A percentile compares a stretch with the other conserved stretches of the same genome.
These are phyloP conservation scores for Procavia capensis DNA, from an alignment of 2,113 vertebrate genomes.

Conservation along the genomic window DNA sequence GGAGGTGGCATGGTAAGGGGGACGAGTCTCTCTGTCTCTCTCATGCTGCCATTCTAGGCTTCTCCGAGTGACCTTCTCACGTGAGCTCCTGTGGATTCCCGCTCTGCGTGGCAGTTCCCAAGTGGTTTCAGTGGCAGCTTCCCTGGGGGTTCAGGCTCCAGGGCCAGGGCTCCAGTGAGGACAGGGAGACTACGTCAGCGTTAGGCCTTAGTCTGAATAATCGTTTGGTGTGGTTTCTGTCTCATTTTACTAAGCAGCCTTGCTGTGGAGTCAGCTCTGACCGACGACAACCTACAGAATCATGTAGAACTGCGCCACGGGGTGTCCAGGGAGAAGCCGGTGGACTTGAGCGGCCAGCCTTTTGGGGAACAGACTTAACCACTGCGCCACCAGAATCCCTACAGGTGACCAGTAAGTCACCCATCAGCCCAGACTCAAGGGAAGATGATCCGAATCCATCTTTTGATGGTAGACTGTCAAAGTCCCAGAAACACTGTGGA, in stretches of 20 bases:
- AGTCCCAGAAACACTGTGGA: not conserved
- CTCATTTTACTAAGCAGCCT: rapidly evolving
- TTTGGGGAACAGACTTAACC: too few relatives aligned
- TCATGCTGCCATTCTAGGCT: not conserved
- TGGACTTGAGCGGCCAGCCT: too few relatives aligned
- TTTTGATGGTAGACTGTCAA: not conserved
- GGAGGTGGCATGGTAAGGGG: too few relatives aligned
- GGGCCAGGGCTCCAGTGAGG: not conserved
- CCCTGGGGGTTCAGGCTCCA: not conserved
- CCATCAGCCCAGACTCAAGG: not conserved
- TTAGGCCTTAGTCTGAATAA: not conserved
- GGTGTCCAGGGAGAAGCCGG: too few relatives aligned
- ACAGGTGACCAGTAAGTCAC: not conserved
- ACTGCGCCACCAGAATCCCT: too few relatives aligned
- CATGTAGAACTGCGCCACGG: too few relatives aligned
- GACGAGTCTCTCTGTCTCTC: not conserved
- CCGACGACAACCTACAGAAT: too few relatives aligned
- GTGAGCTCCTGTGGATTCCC: not conserved
- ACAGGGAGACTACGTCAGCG: not conserved
- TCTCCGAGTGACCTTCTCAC: not conserved
- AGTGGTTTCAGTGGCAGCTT: not conserved
- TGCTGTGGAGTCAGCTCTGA: too few relatives aligned
- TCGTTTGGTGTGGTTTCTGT: not conserved
- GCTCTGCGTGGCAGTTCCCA: rapidly evolving
- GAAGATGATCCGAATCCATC: not conserved